phyloP scores from a whole-genome alignment of 2,797 vertebrate genomes.

The Pelodytes ibericus region DNA sequence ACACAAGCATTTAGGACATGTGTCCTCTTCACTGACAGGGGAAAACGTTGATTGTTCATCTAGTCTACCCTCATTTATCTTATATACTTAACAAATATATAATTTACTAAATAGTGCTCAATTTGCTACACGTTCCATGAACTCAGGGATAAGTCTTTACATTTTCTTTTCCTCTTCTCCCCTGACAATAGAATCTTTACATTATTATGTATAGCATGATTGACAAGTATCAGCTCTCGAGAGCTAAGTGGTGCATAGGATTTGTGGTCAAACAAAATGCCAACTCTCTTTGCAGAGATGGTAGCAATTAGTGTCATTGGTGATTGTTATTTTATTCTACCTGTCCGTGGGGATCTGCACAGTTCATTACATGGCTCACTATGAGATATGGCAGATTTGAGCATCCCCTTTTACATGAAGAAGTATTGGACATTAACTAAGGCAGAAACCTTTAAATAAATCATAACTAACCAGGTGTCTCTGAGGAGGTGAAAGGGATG shows the following conservation, averaged over 20 bases:
- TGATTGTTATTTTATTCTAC: slow-evolving; percentile 54
- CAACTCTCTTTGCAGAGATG: slow-evolving; percentile 41
- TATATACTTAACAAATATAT: slow-evolving; percentile 8
- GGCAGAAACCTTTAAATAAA: slow-evolving; percentile 42
- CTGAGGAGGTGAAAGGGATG: slow-evolving; percentile 14
- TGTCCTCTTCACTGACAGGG: background rate
- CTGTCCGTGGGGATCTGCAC: slow-evolving; percentile 43
- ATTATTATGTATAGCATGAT: slow-evolving; percentile 45
- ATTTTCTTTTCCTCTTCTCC: too few species aligned
- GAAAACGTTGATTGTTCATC: background rate
- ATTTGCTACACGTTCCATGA: slow-evolving; percentile 11
- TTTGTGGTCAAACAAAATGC: slow-evolving; percentile 49
- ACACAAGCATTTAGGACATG: background rate
- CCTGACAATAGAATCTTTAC: slow-evolving; percentile 38
- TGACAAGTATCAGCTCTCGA: slow-evolving; percentile 43
- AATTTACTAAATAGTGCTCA: slow-evolving; percentile 6
- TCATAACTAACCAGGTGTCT: slow-evolving; percentile 37
- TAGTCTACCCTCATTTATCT: background rate
- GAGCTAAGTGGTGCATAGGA: slow-evolving; percentile 50
- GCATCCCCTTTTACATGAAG: slow-evolving; percentile 17
- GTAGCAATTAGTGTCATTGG: slow-evolving; percentile 51
- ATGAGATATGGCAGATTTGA: slow-evolving; percentile 46
- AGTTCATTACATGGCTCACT: slow-evolving; percentile 49
- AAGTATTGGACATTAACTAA: slow-evolving; percentile 4
- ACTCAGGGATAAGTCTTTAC: slow-evolving; percentile 20